These are phyloP conservation scores for Anoplophora glabripennis DNA, from an alignment of 1,140 invertebrate species.

Conservation along the genomic window DNA sequence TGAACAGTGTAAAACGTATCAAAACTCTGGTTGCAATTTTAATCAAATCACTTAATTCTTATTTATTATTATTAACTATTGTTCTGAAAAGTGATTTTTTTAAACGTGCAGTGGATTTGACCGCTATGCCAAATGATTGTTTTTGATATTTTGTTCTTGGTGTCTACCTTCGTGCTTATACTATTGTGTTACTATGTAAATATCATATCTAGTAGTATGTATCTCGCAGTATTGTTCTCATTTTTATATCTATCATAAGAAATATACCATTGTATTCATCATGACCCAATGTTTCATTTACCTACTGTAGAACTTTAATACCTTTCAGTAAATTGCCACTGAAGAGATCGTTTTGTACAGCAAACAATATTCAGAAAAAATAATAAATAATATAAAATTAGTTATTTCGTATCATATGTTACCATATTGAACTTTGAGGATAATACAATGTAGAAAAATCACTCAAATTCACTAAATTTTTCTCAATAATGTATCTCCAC, in stretches of 20 bases:
- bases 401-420: no score
- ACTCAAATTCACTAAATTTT: no score
- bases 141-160: conserved; percentile 13
- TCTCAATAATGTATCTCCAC: no score
- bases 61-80: conserved; percentile 4
- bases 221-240: conserved; percentile 6
- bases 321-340: no score
- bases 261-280: neutral
- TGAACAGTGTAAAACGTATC: conserved; percentile 5
- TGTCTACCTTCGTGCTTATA: conserved; percentile 2
- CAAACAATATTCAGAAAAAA: no score
- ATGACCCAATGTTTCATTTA: no score
- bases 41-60: neutral
- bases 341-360: no score
- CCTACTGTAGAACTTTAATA: no score
- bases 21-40: neutral
- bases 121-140: conserved; percentile 9
- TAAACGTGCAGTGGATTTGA: neutral
- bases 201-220: conserved; percentile 3
- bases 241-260: neutral
- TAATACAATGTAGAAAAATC: no score
- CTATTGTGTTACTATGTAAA: conserved; percentile 1
- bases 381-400: no score
- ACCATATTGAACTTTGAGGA: no score
- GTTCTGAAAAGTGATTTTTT: neutral